Evolutionary conservation across 1,140 invertebrate genomes (phyloP), one percentile per base, ranked within the genome.

Genomic region (Streblospio benedicti): DNA sequence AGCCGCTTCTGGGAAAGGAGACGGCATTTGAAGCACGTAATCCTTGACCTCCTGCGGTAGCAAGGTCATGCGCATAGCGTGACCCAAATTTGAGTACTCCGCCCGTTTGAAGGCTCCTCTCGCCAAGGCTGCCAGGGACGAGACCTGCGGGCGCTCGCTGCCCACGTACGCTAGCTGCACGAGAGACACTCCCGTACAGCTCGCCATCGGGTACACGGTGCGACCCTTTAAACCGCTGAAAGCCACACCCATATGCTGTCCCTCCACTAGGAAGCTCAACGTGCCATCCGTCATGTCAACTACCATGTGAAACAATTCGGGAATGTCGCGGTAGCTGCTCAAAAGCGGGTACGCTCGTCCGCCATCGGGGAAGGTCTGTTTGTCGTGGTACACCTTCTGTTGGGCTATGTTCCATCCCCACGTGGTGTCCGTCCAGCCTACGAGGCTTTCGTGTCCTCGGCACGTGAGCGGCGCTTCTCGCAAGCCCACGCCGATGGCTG

Each of bases 281-380:
- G 91, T 94, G 62, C 94, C 93, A 79, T 97, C 93, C 79, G 97
- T 93, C 93, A 97, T 97, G 77, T 97, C 93, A 65, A 97, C 82
- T 60, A 97, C 90, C 68, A 95, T 91, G 69, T 92, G 84, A 80
- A 97, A 90, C 78, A 87, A 90, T 77, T 96, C 93, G 67, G 93
- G 93, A 68, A 96, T 45, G n/a, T 27, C 20, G 23, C 27, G 20
- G 4, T n/a, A 27, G 23, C 35, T 20, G 12, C 32, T 31, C 44
- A 47, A 5, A n/a, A 5, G 5, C 5, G 6, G 44, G 18, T 18
- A 5, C 5, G n/a, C 44, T 4, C 4, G 18, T 25, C 27, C 5
- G 9, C 4, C 5, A 4, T 9, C n/a, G 44, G n/a, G 23, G 20
- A 57, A 44, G 44, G 27, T 5, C n/a, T 45, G 30, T 1, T 38